These are phyloP conservation scores for Lithophane socia DNA, from an alignment of 2,888 invertebrate species.

Conservation along the genomic window DNA sequence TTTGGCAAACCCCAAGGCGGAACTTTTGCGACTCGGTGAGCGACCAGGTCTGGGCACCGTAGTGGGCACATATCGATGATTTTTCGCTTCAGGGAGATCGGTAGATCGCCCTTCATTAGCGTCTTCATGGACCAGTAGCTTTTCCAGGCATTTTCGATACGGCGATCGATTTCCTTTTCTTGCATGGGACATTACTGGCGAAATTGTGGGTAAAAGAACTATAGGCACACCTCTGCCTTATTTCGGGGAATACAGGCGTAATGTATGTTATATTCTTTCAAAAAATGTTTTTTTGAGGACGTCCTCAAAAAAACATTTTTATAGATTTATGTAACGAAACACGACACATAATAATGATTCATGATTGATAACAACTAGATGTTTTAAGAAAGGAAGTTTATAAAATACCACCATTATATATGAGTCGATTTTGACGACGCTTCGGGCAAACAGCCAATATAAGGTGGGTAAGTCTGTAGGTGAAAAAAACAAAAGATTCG, in stretches of 20 bases:
- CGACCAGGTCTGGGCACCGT: too few species aligned
- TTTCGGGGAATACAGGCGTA: neutral
- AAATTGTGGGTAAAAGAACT: neutral
- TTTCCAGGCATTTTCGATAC: too few species aligned
- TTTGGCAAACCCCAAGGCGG: too few species aligned
- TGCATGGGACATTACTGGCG: neutral
- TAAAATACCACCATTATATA: too few species aligned
- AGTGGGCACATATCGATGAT: too few species aligned
- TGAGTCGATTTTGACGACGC: neutral
- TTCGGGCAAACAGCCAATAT: neutral
- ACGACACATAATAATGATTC: neutral
- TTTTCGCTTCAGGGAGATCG: too few species aligned
- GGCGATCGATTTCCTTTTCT: too few species aligned
- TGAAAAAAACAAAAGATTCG: neutral
- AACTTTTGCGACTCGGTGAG: too few species aligned
- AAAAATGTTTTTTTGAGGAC: neutral
- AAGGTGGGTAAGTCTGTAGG: neutral
- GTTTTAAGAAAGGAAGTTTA: neutral
- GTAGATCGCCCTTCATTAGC: too few species aligned
- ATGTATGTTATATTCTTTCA: neutral
- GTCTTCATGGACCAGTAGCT: too few species aligned
- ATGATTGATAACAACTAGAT: conserved; percentile 3
- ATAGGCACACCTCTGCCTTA: neutral
- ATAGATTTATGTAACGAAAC: neutral
- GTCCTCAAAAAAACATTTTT: too few species aligned